Conservation (phyloP, 2,888 invertebrate genomes). For the Xanthorhoe designata region DNA sequence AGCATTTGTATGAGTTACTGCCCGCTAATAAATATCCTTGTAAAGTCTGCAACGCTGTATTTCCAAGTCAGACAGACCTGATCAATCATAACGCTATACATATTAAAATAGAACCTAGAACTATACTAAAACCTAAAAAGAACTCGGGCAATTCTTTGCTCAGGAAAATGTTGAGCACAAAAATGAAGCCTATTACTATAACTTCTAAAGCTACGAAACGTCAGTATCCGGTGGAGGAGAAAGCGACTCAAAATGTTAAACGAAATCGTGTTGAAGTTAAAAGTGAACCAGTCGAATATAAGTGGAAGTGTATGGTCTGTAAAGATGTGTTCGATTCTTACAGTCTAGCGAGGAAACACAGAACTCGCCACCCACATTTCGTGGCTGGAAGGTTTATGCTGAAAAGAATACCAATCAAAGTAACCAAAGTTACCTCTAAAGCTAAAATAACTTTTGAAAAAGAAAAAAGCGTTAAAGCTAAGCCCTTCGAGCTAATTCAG, state of each 20-base stretch:
- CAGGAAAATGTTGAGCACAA: slow-evolving; percentile 6
- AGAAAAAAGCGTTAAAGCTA: slow-evolving; percentile 13
- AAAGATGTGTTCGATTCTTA: slow-evolving; percentile 20
- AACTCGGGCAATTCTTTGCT: slow-evolving; percentile 16
- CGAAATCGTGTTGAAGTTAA: slow-evolving; percentile 1
- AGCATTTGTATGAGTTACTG: slow-evolving; percentile 60
- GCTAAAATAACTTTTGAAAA: slow-evolving; percentile 24
- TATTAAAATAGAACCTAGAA: slow-evolving; percentile 31
- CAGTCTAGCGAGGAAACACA: slow-evolving; percentile 27
- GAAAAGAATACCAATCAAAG: slow-evolving; percentile 24
- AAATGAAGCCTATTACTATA: not conserved
- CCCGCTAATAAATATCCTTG: slow-evolving; percentile 47
- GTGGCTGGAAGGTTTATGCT: slow-evolving; percentile 6
- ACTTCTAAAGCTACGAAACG: slow-evolving; percentile 6
- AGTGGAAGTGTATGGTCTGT: slow-evolving; percentile 41
- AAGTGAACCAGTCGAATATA: not conserved
- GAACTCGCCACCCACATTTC: slow-evolving; percentile 28
- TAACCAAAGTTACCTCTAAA: slow-evolving; percentile 7
- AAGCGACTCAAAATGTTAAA: not conserved
- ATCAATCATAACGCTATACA: slow-evolving; percentile 32
- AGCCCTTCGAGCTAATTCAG: slow-evolving; percentile 40
- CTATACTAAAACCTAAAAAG: slow-evolving; percentile 28
- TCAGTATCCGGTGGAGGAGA: not conserved
- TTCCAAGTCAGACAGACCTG: slow-evolving; percentile 27
- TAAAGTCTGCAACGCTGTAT: slow-evolving; percentile 27